phyloP scores from a whole-genome alignment of 2,797 vertebrate genomes.

The Choloepus didactylus region DNA sequence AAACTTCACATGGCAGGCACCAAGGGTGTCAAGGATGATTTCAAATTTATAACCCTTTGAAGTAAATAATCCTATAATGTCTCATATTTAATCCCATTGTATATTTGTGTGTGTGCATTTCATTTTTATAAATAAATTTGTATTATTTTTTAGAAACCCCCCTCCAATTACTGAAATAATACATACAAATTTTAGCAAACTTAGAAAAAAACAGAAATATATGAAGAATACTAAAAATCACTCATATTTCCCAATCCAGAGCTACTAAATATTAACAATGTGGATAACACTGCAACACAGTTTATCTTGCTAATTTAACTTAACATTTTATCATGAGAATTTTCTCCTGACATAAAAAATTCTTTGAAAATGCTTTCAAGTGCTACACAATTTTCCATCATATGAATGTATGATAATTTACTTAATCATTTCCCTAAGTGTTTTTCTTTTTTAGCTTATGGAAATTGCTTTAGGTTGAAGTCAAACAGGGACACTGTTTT shows the following conservation, averaged over 20 bases:
- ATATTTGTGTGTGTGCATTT: neutral
- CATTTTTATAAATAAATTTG: neutral
- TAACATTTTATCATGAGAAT: neutral
- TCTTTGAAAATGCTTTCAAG: neutral
- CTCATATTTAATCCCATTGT: neutral
- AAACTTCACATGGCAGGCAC: neutral
- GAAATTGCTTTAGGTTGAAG: slow-evolving; percentile 1
- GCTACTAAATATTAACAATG: slow-evolving; percentile 4
- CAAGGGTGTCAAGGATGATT: neutral
- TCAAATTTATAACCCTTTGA: neutral
- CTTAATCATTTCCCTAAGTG: neutral
- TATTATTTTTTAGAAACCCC: neutral
- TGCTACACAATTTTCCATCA: neutral
- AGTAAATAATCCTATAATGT: neutral
- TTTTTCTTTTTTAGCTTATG: slow-evolving; percentile 16
- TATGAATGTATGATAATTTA: neutral
- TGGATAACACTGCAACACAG: neutral
- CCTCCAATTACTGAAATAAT: neutral
- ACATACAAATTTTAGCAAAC: neutral
- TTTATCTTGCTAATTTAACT: neutral
- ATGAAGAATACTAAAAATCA: neutral
- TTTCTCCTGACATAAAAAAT: slow-evolving; percentile 10
- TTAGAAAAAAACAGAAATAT: neutral
- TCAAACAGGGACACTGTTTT: neutral
- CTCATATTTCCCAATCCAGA: neutral